phyloP scores from a whole-genome alignment of 2,113 vertebrate genomes.

The Sebastes schlegelii region DNA sequence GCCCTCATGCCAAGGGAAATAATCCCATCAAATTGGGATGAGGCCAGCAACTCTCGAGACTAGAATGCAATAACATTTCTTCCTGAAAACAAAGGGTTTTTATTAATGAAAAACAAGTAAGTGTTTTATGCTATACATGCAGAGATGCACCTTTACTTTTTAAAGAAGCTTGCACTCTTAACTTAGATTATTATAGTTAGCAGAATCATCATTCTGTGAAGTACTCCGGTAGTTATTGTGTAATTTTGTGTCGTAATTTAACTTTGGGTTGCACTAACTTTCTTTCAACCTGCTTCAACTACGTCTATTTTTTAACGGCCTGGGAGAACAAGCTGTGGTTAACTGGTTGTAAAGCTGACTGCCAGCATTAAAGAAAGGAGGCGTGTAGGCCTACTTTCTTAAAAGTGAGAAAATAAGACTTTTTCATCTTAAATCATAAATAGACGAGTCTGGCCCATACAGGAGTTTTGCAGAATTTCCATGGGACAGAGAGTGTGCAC shows the following conservation, averaged over 20 bases:
- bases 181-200: not conserved
- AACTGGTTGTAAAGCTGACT: not conserved
- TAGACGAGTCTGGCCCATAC: not conserved
- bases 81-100: slow-evolving; percentile 39
- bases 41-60: slow-evolving; percentile 61
- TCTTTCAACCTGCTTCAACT: not conserved
- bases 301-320: not conserved
- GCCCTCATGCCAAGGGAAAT: slow-evolving; percentile 63
- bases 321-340: not conserved
- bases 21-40: slow-evolving; percentile 64
- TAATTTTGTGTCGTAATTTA: not conserved
- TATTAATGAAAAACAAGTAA: slow-evolving; percentile 54
- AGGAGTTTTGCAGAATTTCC: not conserved
- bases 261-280: not conserved
- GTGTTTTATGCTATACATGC: slow-evolving; percentile 8
- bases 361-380: too few relatives aligned
- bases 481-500: not conserved
- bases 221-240: not conserved
- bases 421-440: not conserved
- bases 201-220: not conserved
- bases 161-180: not conserved
- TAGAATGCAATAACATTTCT: slow-evolving; percentile 54
- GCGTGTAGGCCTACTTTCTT: not conserved
- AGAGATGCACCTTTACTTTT: slow-evolving; percentile 3
- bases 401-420: not conserved